Conservation (phyloP, 1,140 invertebrate species). For the Tetraneura akinire region DNA sequence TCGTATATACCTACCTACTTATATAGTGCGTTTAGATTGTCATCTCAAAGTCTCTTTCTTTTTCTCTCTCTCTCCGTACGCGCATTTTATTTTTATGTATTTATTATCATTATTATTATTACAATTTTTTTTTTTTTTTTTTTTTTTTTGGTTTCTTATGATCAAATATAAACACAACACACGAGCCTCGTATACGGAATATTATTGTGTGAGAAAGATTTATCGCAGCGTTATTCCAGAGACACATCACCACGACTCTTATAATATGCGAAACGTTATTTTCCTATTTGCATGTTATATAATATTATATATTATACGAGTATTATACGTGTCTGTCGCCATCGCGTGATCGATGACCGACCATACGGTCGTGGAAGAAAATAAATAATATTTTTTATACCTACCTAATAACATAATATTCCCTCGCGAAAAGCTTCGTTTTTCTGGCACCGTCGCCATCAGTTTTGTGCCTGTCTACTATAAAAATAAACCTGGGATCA, state of each 20-base stretch:
- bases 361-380: not conserved
- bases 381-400: not conserved
- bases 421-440: not conserved
- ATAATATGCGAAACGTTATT: constrained; percentile 6
- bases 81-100: not conserved
- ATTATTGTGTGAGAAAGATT: not conserved
- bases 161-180: not conserved
- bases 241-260: not conserved
- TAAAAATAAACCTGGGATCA: too few relatives aligned
- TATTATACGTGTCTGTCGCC: not conserved
- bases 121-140: too few relatives aligned
- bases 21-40: constrained; percentile 5
- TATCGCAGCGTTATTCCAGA: not conserved
- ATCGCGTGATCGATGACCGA: constrained; percentile 10
- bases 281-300: constrained; percentile 16
- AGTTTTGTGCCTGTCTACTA: not conserved
- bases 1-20: not conserved
- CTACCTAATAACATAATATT: not conserved
- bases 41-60: not conserved
- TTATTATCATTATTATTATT: not conserved
- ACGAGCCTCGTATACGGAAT: not conserved
- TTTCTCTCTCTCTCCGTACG: too few relatives aligned
- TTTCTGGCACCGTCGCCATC: not conserved
- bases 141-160: too few relatives aligned
- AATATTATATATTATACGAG: too few relatives aligned